A percentile compares a stretch with the other conserved stretches of the same genome.
These are phyloP conservation scores for Rhyacophila evoluta DNA, from an alignment of 2,888 invertebrate species.

Conservation along the genomic window DNA sequence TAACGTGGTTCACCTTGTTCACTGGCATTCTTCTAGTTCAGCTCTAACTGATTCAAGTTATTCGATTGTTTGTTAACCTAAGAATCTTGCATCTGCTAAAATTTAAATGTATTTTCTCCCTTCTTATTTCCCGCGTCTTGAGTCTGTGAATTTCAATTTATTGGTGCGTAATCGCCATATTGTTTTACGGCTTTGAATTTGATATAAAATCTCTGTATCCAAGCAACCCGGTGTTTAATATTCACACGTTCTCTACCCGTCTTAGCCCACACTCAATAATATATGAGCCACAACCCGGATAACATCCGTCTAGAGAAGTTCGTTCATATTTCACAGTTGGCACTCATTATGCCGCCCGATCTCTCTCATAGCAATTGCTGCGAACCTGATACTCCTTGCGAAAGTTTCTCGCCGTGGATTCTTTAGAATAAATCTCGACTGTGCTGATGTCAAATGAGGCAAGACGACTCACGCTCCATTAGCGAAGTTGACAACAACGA, in stretches of 20 bases:
- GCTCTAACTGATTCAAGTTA: too few relatives aligned
- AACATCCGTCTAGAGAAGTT: slow-evolving; percentile 17
- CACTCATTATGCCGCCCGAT: slow-evolving; percentile 6
- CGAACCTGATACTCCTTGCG: not conserved
- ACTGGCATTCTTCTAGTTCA: too few relatives aligned
- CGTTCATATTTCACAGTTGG: slow-evolving; percentile 24
- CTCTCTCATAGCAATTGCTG: not conserved
- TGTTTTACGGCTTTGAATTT: not conserved
- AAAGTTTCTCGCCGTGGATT: slow-evolving; percentile 4
- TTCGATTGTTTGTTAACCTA: not conserved
- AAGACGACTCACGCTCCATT: not conserved
- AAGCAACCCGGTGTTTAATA: not conserved
- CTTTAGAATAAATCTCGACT: not conserved
- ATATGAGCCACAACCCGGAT: slow-evolving; percentile 9
- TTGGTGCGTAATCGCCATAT: not conserved
- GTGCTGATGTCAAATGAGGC: slow-evolving; percentile 17
- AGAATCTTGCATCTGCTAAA: not conserved
- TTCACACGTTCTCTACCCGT: not conserved
- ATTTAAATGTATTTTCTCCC: not conserved
- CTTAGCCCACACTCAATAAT: slow-evolving; percentile 11
- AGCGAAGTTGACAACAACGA: not conserved
- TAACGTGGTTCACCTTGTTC: too few relatives aligned
- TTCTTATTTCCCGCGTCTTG: not conserved
- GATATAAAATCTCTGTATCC: slow-evolving; percentile 1
- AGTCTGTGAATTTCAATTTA: not conserved